A percentile compares a stretch with the other conserved stretches of the same genome.
phyloP scores from a whole-genome alignment of 2,113 vertebrate genomes.

The Cyanoramphus novaezelandiae region DNA sequence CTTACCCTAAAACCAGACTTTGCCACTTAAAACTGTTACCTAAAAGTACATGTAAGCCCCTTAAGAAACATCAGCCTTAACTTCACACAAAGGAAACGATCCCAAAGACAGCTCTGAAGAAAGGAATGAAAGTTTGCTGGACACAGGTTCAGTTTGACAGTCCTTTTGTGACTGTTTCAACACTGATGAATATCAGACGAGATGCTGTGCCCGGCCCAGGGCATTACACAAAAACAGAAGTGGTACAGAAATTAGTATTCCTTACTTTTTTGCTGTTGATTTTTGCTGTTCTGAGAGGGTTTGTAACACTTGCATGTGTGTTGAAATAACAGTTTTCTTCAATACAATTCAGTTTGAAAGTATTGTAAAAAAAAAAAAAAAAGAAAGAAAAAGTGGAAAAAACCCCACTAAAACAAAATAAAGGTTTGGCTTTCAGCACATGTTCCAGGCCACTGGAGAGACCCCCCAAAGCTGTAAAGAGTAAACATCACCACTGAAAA shows the following conservation, averaged over 20 bases:
- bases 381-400: slow-evolving; percentile 44
- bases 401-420: not conserved
- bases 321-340: slow-evolving; percentile 69
- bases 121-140: slow-evolving; percentile 22
- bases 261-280: not conserved
- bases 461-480: slow-evolving; percentile 61
- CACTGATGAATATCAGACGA: not conserved
- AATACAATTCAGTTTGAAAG: slow-evolving; percentile 59
- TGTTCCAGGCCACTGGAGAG: slow-evolving; percentile 63
- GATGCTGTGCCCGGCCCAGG: slow-evolving; percentile 9
- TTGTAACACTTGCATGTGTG: slow-evolving; percentile 45
- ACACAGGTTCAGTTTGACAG: not conserved
- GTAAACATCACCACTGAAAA: slow-evolving; percentile 68
- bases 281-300: slow-evolving; percentile 53
- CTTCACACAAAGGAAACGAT: not conserved
- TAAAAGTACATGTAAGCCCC: not conserved
- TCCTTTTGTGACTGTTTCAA: not conserved
- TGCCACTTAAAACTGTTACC: not conserved
- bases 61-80: slow-evolving; percentile 15
- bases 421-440: slow-evolving; percentile 81
- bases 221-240: slow-evolving; percentile 33
- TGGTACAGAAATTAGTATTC: not conserved
- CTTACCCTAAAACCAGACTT: not conserved
- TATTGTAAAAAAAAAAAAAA: slow-evolving; percentile 49
- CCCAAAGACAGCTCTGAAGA: slow-evolving; percentile 19